Evolutionary conservation across 1,140 invertebrate genomes (phyloP), one percentile per base, ranked within the genome.

Genomic region (Ladona fulva): DNA sequence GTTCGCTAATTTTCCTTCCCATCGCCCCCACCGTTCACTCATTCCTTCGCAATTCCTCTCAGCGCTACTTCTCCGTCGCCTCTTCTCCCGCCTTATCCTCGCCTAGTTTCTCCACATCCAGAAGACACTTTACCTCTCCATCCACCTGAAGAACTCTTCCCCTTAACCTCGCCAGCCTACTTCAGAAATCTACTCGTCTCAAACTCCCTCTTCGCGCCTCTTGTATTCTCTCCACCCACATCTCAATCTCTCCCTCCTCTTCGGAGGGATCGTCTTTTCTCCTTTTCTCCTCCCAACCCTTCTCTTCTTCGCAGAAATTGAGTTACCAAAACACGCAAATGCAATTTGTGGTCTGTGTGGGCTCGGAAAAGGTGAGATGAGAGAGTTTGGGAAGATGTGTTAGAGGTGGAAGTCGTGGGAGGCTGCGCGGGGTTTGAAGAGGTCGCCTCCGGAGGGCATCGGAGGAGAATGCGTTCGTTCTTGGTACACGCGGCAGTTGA

Each of bases 301-400:
- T 19, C 19, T 52, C 52, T 66, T 12, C 52, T 66, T 66, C n/a
- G 52, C n/a, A 66, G 52, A 66, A 66, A 66, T 66, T 66, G 52
- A 66, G 52, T 66, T 66, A 66, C 52, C 52, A 66, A 66, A 66
- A 66, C 52, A 66, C 52, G 52, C n/a, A 66, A 66, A 66, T 66
- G 52, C 52, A 66, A 66, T 66, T 66, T 66, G 52, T 3, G 52
- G 52, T 66, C 52, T 22, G 52, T 12, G 52, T 66, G 52, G 52
- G 52, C 12, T 16, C 29, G 29, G 29, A 37, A 37, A 37, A 37
- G 29, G 29, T 37, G 52, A 22, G 52, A 19, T 66, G 52, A 22
- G 52, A 66, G 52, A 22, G 52, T 66, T 16, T 22, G 52, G 52
- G n/a, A 66, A 22, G 52, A 66, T 66, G n/a, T 19, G 52, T 19